Conservation (phyloP, 1,140 invertebrate species). For the Cyclina sinensis region DNA sequence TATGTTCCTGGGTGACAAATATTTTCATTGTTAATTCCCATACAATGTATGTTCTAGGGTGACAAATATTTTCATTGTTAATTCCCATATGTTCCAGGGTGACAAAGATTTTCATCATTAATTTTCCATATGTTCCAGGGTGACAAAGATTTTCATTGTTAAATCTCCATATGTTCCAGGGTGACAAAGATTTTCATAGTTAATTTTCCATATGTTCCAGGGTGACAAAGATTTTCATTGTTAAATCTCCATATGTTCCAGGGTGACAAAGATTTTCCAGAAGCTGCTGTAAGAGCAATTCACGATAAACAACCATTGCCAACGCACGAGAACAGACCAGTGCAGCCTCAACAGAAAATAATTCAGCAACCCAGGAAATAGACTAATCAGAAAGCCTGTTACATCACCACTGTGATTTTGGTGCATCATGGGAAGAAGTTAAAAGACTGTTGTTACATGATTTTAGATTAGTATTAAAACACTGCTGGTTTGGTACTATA, state of each 20-base stretch:
- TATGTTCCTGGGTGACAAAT: too few relatives aligned
- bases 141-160: too few relatives aligned
- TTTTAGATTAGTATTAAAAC: background rate
- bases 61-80: too few relatives aligned
- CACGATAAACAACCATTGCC: slow-evolving; percentile 24
- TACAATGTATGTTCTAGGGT: too few relatives aligned
- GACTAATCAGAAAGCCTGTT: background rate
- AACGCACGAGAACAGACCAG: slow-evolving; percentile 16
- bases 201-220: too few relatives aligned
- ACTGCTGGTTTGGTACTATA: background rate
- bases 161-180: too few relatives aligned
- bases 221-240: too few relatives aligned
- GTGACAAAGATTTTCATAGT: too few relatives aligned
- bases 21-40: too few relatives aligned
- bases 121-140: too few relatives aligned
- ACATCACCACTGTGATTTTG: background rate
- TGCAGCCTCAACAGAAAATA: background rate
- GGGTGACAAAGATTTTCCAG: slow-evolving; percentile 61
- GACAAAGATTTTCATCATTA: too few relatives aligned
- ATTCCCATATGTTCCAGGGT: too few relatives aligned
- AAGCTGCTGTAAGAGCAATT: slow-evolving; percentile 55
- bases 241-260: background rate
- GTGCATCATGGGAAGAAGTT: background rate
- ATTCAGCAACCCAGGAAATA: slow-evolving; percentile 54
- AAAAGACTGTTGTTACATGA: slow-evolving; percentile 6